Evolutionary conservation across 2,113 vertebrate genomes (phyloP), one percentile per base, ranked within the genome.

Genomic region (Cynopterus brachyotis): DNA sequence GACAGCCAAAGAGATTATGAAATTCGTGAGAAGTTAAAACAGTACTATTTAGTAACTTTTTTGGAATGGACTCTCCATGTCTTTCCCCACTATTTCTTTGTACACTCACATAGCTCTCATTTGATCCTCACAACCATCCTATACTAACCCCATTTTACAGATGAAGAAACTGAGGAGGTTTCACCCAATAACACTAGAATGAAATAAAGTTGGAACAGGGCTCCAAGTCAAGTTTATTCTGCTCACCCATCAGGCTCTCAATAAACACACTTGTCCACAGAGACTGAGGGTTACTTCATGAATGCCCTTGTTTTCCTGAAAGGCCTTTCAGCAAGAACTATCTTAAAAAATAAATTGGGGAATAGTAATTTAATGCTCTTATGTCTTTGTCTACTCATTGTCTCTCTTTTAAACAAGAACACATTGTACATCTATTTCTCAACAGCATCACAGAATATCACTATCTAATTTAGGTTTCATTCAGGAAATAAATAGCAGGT

Each of bases 401-500:
- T 86, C 91, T 97, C 81, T 66, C 84, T 85, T 87, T 95, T 93
- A 96, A 96, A 86, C 22, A 22, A 81, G 75, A 96, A 86, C 96
- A 96, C 45, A 96, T 95, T 97, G 87, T 6, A 11, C 47, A 79
- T 55, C n/a, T 72, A 37, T 64, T 94, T 92, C 92, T 96, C 83
- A 72, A 82, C 73, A 57, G 80, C 92, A 67, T 70, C 70, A 20
- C 47, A 40, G 81, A 91, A 28, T 90, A 76, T 84, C 81, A 57
- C 91, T 69, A 70, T 94, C 90, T 96, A 89, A 97, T 94, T 95
- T 89, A 91, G 70, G 67, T 64, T 79, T 81, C 88, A 79, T 93
- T 94, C 92, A 88, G 95, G 97, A 98, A 97, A 98, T 97, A 96
- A 97, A 97, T 70, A 96, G 88, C 96, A 97, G 91, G 91, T 90